Base-by-base conservation (phyloP, 2,797 vertebrate species). In the Aphelocoma californica region DNA sequence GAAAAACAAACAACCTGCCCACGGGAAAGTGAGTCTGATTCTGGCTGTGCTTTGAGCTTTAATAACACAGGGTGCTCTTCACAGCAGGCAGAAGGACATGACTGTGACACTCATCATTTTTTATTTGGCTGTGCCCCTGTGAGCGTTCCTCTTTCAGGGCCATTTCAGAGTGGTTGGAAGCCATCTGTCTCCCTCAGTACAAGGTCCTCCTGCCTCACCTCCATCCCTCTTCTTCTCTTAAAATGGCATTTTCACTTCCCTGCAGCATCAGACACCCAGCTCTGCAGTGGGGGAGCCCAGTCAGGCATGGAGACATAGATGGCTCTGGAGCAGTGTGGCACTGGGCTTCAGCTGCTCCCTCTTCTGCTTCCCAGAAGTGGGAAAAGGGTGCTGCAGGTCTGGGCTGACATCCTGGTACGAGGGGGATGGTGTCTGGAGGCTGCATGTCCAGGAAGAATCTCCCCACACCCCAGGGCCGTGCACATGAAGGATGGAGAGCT, bases 1-100 rank as follows among this genome's bases (percentile, higher is more conserved):
- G 94, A 93, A 92, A 82, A 96, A 62, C 92, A 96, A 96, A 93
- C 86, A 93, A 19, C 31, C 26, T 72, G 44, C 32, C 81, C 85
- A 64, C 1, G 3, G 91, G 42, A 38, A 86, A 73, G 73, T 20
- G 54, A 75, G 31, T 57, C 51, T 79, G 87, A 25, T 54, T 56
- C 45, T 79, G 85, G 79, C 79, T 64, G 72, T 8, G 6, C 67
- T 51, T 38, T 44, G 87, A 57, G 86, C 77, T 83, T 40, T 62
- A 58, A 25, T 38, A 64, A 54, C 2, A 16, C 57, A 23, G 47
- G 12, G 64, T 77, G 65, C 44, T 90, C 61, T 57, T 66, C 69
- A 12, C 4, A 29, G 40, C 2, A 0, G 34, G 69, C 44, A 66
- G 78, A 92, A 89, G 87, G 92, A 83, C 72, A 6, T 1, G 0